These are phyloP conservation scores for Drosophila rellima DNA, from an alignment of 2,888 invertebrate genomes.

Conservation along the genomic window DNA sequence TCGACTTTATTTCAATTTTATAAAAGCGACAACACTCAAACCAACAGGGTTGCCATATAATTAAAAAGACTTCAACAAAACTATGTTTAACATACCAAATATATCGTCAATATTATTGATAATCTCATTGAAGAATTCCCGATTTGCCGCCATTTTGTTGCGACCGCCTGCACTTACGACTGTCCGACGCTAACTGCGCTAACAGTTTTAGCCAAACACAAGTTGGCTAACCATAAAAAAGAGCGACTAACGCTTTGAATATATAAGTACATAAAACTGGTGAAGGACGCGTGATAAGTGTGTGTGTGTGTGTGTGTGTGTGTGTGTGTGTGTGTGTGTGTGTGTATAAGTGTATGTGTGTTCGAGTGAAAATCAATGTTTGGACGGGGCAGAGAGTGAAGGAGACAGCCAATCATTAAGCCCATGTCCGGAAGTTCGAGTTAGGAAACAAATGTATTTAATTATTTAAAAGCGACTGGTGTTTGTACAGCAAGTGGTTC, in stretches of 20 bases:
- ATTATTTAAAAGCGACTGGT: slow-evolving; percentile 61
- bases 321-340: slow-evolving; percentile 26
- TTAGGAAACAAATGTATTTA: slow-evolving; percentile 72
- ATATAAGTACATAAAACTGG: slow-evolving; percentile 26
- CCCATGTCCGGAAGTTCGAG: slow-evolving; percentile 62
- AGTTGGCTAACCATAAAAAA: slow-evolving; percentile 48
- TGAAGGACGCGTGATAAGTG: slow-evolving; percentile 43
- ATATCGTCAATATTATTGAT: slow-evolving; percentile 84
- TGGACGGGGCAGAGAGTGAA: slow-evolving; percentile 44
- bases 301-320: background rate
- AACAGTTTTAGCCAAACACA: slow-evolving; percentile 52
- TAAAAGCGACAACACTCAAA: too few relatives aligned
- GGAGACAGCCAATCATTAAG: slow-evolving; percentile 43
- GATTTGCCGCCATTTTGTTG: slow-evolving; percentile 73
- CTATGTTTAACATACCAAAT: slow-evolving; percentile 81
- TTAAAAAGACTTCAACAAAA: background rate
- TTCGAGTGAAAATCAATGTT: slow-evolving; percentile 75
- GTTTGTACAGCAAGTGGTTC: slow-evolving; percentile 19
- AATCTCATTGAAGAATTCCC: slow-evolving; percentile 82
- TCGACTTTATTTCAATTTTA: background rate
- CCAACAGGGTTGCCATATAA: too few relatives aligned
- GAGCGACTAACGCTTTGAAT: slow-evolving; percentile 21
- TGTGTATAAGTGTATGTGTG: slow-evolving; percentile 2
- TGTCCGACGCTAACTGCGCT: slow-evolving; percentile 35
- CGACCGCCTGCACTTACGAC: slow-evolving; percentile 4